A percentile compares a stretch with the other conserved stretches of the same genome.
phyloP scores from a whole-genome alignment of 2,113 vertebrate species.

The Guaruba guarouba region DNA sequence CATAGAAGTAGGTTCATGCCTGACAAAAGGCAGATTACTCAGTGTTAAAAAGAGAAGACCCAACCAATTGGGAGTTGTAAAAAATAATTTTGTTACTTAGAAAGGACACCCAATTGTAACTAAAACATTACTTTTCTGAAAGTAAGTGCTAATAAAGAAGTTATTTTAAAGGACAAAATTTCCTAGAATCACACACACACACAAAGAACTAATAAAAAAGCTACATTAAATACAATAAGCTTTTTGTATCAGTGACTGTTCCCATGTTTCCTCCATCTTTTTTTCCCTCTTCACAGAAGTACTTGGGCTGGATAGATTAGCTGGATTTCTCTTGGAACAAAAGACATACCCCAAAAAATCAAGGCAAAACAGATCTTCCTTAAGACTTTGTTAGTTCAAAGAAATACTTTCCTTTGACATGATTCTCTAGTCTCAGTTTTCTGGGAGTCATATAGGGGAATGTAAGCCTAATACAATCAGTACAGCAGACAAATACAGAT shows the following conservation, averaged over 20 bases:
- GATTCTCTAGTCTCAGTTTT: neutral
- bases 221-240: neutral
- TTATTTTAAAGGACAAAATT: neutral
- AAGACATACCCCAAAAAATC: neutral
- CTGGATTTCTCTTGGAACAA: neutral
- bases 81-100: neutral
- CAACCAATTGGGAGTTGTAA: neutral
- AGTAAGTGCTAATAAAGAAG: neutral
- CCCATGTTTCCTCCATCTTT: neutral
- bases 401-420: neutral
- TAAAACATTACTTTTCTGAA: neutral
- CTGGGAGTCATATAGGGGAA: neutral
- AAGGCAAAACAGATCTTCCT: neutral
- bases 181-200: neutral
- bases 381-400: neutral
- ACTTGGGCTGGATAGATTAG: neutral
- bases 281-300: neutral
- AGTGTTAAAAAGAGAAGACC: neutral
- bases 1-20: neutral
- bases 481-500: neutral
- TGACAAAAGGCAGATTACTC: neutral
- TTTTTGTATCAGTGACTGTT: neutral
- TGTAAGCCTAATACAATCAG: neutral
- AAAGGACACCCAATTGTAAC: neutral
- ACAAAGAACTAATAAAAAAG: neutral